A percentile compares a stretch with the other conserved stretches of the same genome.
These are phyloP conservation scores for Rhynchonycteris naso DNA, from an alignment of 2,797 vertebrate species.

Conservation along the genomic window DNA sequence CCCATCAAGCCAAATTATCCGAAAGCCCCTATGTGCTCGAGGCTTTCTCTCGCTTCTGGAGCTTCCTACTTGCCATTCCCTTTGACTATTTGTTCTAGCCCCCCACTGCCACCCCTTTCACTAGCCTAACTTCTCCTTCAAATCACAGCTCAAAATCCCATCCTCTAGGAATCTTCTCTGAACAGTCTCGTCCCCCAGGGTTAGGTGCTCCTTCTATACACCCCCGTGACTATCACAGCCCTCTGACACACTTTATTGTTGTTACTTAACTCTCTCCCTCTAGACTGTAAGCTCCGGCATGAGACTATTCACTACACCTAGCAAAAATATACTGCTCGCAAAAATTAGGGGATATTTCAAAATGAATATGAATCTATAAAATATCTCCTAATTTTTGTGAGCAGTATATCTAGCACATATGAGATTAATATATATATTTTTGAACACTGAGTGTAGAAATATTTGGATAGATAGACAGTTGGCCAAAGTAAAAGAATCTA, in stretches of 20 bases:
- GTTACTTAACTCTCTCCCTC: background rate
- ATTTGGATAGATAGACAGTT: background rate
- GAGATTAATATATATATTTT: background rate
- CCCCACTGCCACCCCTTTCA: background rate
- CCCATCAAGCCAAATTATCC: background rate
- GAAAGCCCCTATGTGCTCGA: background rate
- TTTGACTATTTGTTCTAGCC: background rate
- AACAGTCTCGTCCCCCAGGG: background rate
- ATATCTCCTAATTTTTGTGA: too few species aligned
- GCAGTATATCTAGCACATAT: background rate
- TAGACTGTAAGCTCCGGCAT: background rate
- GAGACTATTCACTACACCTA: background rate
- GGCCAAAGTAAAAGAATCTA: background rate
- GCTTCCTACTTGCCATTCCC: background rate
- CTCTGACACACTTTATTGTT: background rate
- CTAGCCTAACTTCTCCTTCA: background rate
- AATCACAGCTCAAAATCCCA: background rate
- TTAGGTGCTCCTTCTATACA: background rate
- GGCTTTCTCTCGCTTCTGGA: slow-evolving; percentile 20
- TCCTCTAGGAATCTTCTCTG: background rate
- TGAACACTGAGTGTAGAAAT: background rate
- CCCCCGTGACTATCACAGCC: background rate
- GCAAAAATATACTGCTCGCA: background rate
- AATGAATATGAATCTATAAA: too few species aligned
- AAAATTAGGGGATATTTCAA: too few species aligned